Evolutionary conservation across 1,140 invertebrate species (phyloP).

Genomic region (Idris sp.): DNA sequence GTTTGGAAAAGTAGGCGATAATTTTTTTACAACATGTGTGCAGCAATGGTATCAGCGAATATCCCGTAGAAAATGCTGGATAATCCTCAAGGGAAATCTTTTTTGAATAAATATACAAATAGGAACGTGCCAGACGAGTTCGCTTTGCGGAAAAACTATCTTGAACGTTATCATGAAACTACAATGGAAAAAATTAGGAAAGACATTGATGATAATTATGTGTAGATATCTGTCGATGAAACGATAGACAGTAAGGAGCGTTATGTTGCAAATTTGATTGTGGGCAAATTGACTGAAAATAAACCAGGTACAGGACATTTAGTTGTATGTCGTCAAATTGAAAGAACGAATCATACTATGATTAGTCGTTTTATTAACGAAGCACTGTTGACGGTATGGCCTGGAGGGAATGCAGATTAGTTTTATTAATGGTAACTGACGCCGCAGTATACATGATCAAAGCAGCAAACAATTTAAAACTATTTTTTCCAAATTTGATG

Average conservation of each 20-base stretch:
- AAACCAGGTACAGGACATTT: constrained; percentile 5
- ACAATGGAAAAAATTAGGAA: constrained; percentile 18
- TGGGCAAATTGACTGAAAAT: constrained; percentile 28
- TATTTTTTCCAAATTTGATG: constrained; percentile 29
- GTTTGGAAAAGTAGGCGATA: background rate
- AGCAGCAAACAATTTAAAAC: constrained; percentile 20
- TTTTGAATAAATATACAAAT: constrained; percentile 14
- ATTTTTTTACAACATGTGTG: constrained; percentile 10
- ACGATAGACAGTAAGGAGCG: constrained; percentile 15
- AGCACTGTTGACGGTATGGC: constrained; percentile 11
- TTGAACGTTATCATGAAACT: constrained; percentile 9
- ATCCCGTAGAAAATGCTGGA: constrained; percentile 3
- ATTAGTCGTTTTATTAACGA: constrained; percentile 30
- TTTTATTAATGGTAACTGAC: constrained; percentile 36
- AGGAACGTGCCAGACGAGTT: constrained; percentile 14
- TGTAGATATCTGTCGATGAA: constrained; percentile 39
- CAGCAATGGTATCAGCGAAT: constrained; percentile 10
- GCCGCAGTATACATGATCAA: constrained; percentile 29
- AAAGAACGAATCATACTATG: constrained; percentile 17
- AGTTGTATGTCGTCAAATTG: constrained; percentile 8
- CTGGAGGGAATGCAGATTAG: constrained; percentile 20
- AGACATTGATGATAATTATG: constrained; percentile 26
- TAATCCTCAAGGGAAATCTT: constrained; percentile 2
- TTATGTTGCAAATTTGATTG: constrained; percentile 41
- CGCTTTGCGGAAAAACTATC: constrained; percentile 21